Evolutionary conservation across 1,140 invertebrate species (phyloP).

Genomic region (Physella acuta): DNA sequence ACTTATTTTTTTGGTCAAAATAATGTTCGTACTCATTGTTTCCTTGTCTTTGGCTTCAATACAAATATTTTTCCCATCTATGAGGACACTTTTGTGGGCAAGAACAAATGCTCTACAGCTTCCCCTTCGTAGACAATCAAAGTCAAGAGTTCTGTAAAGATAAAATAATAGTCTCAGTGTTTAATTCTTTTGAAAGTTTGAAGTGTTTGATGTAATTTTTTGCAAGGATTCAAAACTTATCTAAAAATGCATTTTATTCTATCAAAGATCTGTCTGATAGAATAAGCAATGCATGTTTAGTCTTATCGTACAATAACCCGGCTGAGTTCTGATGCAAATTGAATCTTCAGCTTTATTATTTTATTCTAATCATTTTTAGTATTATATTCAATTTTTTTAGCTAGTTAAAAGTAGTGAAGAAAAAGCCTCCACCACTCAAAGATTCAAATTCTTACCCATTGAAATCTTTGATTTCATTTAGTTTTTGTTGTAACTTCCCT

Average conservation of each 20-base stretch:
- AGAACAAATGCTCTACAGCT: constrained; percentile 20
- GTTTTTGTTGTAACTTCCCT: constrained; percentile 11
- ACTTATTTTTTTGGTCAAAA: too few relatives aligned
- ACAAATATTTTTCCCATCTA: background rate
- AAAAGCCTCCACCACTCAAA: background rate
- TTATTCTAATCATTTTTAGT: background rate
- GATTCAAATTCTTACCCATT: constrained; percentile 10
- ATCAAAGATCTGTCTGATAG: too few relatives aligned
- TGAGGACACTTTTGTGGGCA: constrained; percentile 17
- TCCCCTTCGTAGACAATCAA: constrained; percentile 16
- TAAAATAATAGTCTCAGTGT: too few relatives aligned
- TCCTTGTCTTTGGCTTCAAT: constrained; percentile 21
- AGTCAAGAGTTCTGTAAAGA: too few relatives aligned
- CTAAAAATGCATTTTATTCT: too few relatives aligned
- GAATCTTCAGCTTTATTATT: background rate
- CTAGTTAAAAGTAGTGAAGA: background rate
- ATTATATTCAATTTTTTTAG: background rate
- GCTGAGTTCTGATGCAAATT: too few relatives aligned
- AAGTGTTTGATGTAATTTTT: too few relatives aligned
- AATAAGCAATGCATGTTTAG: too few relatives aligned
- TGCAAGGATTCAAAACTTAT: too few relatives aligned
- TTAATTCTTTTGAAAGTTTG: too few relatives aligned
- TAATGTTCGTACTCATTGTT: constrained; percentile 23
- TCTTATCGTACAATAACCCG: too few relatives aligned
- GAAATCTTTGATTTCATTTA: constrained; percentile 12